These are phyloP conservation scores for Lutraria rhynchaena DNA, from an alignment of 1,140 invertebrate genomes.

Conservation along the genomic window DNA sequence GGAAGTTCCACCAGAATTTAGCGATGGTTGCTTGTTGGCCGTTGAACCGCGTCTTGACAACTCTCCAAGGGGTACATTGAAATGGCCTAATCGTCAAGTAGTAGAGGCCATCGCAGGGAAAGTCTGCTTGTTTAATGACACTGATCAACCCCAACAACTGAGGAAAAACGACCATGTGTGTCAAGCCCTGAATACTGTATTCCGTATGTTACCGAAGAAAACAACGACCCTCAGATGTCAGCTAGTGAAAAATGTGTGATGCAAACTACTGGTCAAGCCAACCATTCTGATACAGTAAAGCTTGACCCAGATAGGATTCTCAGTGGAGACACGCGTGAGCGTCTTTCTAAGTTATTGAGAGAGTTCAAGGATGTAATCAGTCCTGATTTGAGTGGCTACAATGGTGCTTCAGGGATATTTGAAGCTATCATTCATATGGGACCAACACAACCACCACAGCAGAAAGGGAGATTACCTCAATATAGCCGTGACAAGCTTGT, in stretches of 20 bases:
- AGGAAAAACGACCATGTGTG: slow-evolving; percentile 68
- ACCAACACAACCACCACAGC: too few relatives aligned
- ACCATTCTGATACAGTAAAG: neutral
- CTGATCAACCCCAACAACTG: too few relatives aligned
- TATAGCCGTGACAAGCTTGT: too few relatives aligned
- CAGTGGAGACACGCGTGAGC: slow-evolving; percentile 14
- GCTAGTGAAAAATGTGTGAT: too few relatives aligned
- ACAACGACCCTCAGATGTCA: too few relatives aligned
- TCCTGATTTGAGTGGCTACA: slow-evolving; percentile 42
- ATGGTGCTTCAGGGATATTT: too few relatives aligned
- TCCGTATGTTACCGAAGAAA: too few relatives aligned
- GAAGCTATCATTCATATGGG: slow-evolving; percentile 65
- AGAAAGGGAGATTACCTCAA: too few relatives aligned
- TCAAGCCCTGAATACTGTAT: slow-evolving; percentile 4
- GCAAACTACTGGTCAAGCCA: neutral
- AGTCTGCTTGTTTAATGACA: too few relatives aligned
- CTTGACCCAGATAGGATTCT: slow-evolving; percentile 64
- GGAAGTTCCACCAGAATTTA: too few relatives aligned
- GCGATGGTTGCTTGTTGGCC: slow-evolving; percentile 24
- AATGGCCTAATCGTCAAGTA: too few relatives aligned
- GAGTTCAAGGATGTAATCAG: slow-evolving; percentile 58
- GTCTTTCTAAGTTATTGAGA: slow-evolving; percentile 43
- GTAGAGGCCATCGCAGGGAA: too few relatives aligned
- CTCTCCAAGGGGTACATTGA: slow-evolving; percentile 21
- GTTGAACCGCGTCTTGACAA: slow-evolving; percentile 33